Conservation (phyloP, 2,113 vertebrate genomes). For the Pedionomus torquatus region DNA sequence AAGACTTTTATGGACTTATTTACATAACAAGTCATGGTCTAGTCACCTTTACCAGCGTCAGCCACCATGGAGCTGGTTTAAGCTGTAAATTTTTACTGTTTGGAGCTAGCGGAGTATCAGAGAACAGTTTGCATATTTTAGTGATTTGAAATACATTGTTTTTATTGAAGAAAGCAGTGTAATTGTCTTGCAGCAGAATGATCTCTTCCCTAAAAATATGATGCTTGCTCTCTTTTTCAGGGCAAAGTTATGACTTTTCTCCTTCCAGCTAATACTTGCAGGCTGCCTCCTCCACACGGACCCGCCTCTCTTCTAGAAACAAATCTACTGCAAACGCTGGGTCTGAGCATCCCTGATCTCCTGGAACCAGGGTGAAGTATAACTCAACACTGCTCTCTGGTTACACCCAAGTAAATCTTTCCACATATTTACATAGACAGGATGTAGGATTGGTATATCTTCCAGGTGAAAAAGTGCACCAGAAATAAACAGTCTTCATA, state of each 20-base stretch:
- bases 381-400: background rate
- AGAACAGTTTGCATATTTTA: background rate
- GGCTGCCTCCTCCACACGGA: background rate
- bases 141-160: background rate
- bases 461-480: background rate
- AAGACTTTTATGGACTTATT: conserved; percentile 46
- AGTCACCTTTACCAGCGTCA: background rate
- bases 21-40: conserved; percentile 56
- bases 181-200: background rate
- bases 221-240: background rate
- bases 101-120: background rate
- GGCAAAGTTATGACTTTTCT: background rate
- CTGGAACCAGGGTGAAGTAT: background rate
- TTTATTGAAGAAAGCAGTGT: background rate
- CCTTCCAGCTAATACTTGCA: background rate
- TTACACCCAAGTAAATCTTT: background rate
- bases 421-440: background rate
- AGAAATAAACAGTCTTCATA: background rate
- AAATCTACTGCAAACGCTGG: background rate
- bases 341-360: background rate
- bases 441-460: background rate
- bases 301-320: background rate
- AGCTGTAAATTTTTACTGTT: conserved; percentile 33
- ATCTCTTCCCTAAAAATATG: background rate
- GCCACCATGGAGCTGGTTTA: background rate